Percentiles rank a stretch among this genome's conserved stretches.
phyloP scores from a whole-genome alignment of 2,113 vertebrate species.

The Scatophagus argus region DNA sequence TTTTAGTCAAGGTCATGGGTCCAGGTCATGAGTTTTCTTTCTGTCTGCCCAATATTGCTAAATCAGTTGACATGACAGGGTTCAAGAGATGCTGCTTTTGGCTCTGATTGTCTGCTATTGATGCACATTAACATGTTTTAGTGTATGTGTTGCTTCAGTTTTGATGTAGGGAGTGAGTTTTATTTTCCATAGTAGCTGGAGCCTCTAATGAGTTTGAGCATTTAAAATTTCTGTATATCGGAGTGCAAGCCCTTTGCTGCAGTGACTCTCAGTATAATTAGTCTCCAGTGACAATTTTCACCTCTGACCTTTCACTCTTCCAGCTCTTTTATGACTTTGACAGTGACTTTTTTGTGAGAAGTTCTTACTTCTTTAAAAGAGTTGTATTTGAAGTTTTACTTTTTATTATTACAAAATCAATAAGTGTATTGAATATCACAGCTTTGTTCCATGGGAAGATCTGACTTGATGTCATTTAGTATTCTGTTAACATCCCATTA shows the following conservation, averaged over 20 bases:
- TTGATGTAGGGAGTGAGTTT: slow-evolving; percentile 61
- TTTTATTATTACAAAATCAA: slow-evolving; percentile 60
- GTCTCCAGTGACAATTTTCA: slow-evolving; percentile 58
- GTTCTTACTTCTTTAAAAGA: slow-evolving; percentile 62
- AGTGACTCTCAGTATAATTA: slow-evolving; percentile 58
- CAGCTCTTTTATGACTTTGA: slow-evolving; percentile 59
- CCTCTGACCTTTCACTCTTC: slow-evolving; percentile 56
- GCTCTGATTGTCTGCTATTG: slow-evolving; percentile 57
- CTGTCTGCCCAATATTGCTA: slow-evolving; percentile 54
- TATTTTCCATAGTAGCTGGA: slow-evolving; percentile 63
- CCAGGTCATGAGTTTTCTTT: slow-evolving; percentile 65
- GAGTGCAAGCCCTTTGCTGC: slow-evolving; percentile 65
- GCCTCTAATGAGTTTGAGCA: slow-evolving; percentile 44
- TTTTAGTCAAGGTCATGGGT: slow-evolving; percentile 72
- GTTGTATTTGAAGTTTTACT: slow-evolving; percentile 64
- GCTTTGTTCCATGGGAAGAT: slow-evolving; percentile 61
- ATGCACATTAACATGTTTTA: slow-evolving; percentile 73
- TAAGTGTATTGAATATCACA: slow-evolving; percentile 64
- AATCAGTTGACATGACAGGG: slow-evolving; percentile 59
- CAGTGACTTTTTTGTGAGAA: slow-evolving; percentile 65
- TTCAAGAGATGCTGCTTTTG: slow-evolving; percentile 66
- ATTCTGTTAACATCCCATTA: slow-evolving; percentile 62
- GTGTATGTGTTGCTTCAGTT: slow-evolving; percentile 66
- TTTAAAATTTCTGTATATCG: slow-evolving; percentile 59
- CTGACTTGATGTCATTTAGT: slow-evolving; percentile 60